Percentiles rank a stretch among this genome's conserved stretches.
Conservation (phyloP, 2,888 invertebrate genomes). For the Periphyllus acericola region DNA sequence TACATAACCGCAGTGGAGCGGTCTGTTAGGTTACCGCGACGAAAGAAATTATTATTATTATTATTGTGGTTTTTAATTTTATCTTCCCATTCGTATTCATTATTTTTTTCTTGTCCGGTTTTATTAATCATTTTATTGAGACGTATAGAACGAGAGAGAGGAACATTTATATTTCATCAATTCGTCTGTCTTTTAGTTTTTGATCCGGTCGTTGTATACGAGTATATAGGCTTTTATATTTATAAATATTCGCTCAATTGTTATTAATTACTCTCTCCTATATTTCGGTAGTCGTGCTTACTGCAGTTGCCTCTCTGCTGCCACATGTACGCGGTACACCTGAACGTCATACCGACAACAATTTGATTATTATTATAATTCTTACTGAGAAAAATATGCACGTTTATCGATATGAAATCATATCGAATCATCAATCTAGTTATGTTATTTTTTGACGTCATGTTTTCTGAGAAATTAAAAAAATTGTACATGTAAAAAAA, state of each 20-base stretch:
- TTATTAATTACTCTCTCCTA: neutral
- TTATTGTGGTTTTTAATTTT: neutral
- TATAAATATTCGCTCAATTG: neutral
- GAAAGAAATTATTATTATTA: neutral
- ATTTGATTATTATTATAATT: neutral
- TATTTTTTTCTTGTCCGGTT: neutral
- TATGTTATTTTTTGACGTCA: neutral
- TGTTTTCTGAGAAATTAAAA: constrained; percentile 3
- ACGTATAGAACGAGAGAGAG: no score
- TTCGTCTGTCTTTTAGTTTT: neutral
- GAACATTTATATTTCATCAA: neutral
- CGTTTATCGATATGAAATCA: neutral
- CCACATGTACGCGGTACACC: no score
- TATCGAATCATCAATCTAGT: neutral
- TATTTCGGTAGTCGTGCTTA: neutral
- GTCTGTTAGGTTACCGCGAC: neutral
- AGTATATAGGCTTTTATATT: no score
- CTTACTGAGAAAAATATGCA: neutral
- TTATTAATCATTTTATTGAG: neutral
- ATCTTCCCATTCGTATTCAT: neutral
- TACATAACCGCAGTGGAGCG: neutral
- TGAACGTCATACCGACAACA: neutral
- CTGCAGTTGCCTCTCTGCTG: neutral
- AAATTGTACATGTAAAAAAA: neutral
- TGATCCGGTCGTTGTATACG: neutral